Percentiles rank a stretch among this genome's conserved stretches.
Evolutionary conservation across 37 sponge, comb jelly and placozoan genomes (phyloP).

Genomic region (Petrosia ficiformis): DNA sequence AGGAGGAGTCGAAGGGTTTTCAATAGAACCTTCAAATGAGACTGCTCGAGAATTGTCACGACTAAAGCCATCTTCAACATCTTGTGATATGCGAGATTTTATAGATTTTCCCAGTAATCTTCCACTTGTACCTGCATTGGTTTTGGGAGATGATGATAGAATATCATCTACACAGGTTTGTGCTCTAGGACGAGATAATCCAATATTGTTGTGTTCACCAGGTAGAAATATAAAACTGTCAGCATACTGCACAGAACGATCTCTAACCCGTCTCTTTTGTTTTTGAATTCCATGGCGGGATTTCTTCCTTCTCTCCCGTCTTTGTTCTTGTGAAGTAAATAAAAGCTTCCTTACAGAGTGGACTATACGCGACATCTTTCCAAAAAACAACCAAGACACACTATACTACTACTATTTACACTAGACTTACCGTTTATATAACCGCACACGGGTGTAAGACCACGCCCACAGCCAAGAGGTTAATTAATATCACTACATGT

Average conservation of each 20-base stretch:
- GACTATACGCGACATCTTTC: background rate
- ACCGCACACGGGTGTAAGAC: no score
- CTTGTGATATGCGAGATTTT: background rate
- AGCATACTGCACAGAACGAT: conserved; percentile 19
- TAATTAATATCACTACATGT: no score
- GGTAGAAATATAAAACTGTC: conserved; percentile 66
- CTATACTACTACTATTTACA: no score
- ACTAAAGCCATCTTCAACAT: conserved; percentile 27
- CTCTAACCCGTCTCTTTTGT: background rate
- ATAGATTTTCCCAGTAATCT: background rate
- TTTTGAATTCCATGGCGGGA: no score
- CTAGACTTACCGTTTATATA: no score
- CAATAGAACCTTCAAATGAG: background rate
- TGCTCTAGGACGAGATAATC: background rate
- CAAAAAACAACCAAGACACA: no score
- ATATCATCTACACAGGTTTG: background rate
- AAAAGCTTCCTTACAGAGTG: background rate
- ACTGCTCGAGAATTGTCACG: background rate
- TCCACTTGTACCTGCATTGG: background rate
- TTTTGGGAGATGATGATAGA: background rate
- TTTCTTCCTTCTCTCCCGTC: background rate
- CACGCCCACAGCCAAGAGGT: no score
- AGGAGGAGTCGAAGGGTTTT: conserved; percentile 6
- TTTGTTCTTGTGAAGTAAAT: background rate
- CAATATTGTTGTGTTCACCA: no score